Base-by-base conservation (phyloP, 2,888 invertebrate genomes). In the Hemaris fuciformis region DNA sequence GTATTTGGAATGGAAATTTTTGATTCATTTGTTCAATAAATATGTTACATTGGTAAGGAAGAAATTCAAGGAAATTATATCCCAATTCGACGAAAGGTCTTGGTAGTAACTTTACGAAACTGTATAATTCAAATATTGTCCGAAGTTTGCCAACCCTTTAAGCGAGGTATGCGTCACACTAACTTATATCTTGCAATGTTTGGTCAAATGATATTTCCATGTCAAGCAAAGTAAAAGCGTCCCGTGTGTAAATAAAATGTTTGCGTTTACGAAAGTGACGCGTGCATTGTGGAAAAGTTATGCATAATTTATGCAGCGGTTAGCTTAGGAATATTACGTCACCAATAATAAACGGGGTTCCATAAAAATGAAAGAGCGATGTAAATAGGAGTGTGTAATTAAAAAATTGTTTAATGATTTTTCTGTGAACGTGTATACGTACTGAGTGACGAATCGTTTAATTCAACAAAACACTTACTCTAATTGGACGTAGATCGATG, bases 161-260 rank as follows among this genome's bases (percentile, higher is more conserved):
- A 38, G 10, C 0, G 8, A 27, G 7, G 20, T 8, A 7, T 13
- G 23, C 13, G 13, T 23, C 0, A 1, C 5, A 46, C 2, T 23
- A 13, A 25, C 13, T 25, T 46, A 13, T n/a, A 13, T 13, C 25
- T 46, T 25, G 46, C 13, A 23, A 23, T 25, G 25, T 46, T 25
- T 43, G 43, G 43, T 18, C 18, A 8, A 43, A 18, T 18, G 23
- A 46, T 38, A 38, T 46, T 46, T 25, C 6, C 6, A 25, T 46
- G 46, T n/a, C n/a, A n/a, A n/a, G n/a, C n/a, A n/a, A n/a, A n/a
- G n/a, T 43, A 59, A 48, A 62, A 61, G 53, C 31, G 27, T 22
- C 34, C 20, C 15, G n/a, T 34, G 20, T 8, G 38, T 56, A 66
- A 45, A 41, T 56, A 61, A n/a, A 65, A 61, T 71, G 48, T 71